phyloP scores from a whole-genome alignment of 1,140 invertebrate genomes.

The Bombus pyrosoma region DNA sequence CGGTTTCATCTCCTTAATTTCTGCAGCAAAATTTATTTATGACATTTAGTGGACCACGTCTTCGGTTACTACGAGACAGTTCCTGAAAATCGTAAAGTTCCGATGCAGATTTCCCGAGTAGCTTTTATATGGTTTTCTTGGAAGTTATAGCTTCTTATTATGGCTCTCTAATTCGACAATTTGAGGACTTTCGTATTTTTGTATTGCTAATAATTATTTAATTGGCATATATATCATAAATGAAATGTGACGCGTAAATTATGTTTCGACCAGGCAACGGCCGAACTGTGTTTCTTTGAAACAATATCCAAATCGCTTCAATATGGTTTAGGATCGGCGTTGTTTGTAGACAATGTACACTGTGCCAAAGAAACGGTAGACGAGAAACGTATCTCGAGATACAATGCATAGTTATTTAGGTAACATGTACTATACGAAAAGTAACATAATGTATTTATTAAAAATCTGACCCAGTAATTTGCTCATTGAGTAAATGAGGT shows the following conservation, averaged over 20 bases:
- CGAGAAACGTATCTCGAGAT: too few relatives aligned
- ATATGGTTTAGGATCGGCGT: fast-evolving
- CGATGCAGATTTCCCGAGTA: too few relatives aligned
- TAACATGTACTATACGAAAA: fast-evolving
- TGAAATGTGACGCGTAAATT: fast-evolving
- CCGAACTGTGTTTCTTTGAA: fast-evolving
- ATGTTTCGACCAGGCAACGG: fast-evolving
- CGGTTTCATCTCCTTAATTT: constrained; percentile 64
- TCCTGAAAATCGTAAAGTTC: too few relatives aligned
- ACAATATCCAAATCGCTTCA: too few relatives aligned
- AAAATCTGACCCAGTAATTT: too few relatives aligned
- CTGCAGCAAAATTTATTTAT: constrained; percentile 66
- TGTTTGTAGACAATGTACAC: too few relatives aligned
- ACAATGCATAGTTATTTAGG: fast-evolving
- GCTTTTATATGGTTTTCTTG: too few relatives aligned
- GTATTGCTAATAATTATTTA: neutral
- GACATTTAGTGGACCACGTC: constrained; percentile 31
- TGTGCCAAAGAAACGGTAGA: too few relatives aligned
- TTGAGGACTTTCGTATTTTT: neutral
- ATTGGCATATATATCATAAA: neutral
- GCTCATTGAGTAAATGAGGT: too few relatives aligned
- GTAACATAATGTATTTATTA: too few relatives aligned
- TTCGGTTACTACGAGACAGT: too few relatives aligned
- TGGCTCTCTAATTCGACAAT: too few relatives aligned
- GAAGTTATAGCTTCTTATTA: neutral